Conservation (phyloP, 2,113 vertebrate genomes). For the Serinus canaria region DNA sequence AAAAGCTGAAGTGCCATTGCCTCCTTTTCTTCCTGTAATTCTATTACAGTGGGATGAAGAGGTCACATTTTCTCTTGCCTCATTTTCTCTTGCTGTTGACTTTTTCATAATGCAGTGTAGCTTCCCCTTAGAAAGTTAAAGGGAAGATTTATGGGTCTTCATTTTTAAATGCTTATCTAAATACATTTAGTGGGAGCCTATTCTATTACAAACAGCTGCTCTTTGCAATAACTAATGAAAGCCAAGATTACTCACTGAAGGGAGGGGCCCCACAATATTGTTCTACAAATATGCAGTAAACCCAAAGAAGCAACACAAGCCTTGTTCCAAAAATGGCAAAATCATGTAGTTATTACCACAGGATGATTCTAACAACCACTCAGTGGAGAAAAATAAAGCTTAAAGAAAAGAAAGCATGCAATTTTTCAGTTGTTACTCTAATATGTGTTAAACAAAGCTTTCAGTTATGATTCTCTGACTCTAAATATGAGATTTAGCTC, state of each 20-base stretch:
- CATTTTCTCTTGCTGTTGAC: slow-evolving; percentile 75
- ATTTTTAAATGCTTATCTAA: slow-evolving; percentile 49
- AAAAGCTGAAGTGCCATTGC: slow-evolving; percentile 49
- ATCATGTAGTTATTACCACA: neutral
- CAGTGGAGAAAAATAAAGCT: neutral
- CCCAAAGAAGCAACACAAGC: neutral
- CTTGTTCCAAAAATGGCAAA: neutral
- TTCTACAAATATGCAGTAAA: neutral
- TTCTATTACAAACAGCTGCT: slow-evolving; percentile 46
- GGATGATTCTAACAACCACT: neutral
- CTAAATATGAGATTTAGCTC: neutral
- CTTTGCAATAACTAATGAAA: slow-evolving; percentile 41
- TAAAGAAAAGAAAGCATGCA: neutral
- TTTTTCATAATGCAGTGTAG: slow-evolving; percentile 71
- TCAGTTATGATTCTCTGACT: neutral
- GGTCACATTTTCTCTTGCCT: slow-evolving; percentile 60
- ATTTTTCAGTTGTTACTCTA: neutral
- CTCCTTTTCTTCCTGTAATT: slow-evolving; percentile 76
- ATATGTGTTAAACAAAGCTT: neutral
- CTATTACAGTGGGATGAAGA: slow-evolving; percentile 68
- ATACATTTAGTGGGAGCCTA: slow-evolving; percentile 30
- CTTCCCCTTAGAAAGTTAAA: slow-evolving; percentile 71
- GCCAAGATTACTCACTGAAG: neutral
- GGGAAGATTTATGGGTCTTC: slow-evolving; percentile 59
- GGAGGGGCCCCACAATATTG: neutral